phyloP scores from a whole-genome alignment of 2,797 vertebrate genomes.

The Yasuhikotakia modesta region DNA sequence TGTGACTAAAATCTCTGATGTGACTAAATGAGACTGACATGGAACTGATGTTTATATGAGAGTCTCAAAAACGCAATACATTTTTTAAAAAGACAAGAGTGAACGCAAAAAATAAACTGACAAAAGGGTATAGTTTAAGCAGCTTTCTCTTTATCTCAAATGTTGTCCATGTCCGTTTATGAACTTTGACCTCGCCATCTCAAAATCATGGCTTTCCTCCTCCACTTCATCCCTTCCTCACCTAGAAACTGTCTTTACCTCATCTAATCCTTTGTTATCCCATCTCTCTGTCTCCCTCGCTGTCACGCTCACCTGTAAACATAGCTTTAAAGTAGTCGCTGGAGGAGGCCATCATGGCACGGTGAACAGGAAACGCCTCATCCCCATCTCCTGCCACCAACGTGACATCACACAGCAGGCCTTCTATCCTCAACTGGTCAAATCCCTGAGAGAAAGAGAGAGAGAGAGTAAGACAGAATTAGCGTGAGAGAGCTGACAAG shows the following conservation, averaged over 20 bases:
- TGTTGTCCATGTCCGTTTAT: neutral
- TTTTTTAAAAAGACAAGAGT: neutral
- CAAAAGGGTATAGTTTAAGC: neutral
- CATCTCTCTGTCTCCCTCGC: neutral
- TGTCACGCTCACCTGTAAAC: slow-evolving; percentile 90
- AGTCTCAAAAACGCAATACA: neutral
- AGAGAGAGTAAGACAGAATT: slow-evolving; percentile 14
- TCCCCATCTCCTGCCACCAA: slow-evolving; percentile 94
- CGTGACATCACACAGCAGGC: slow-evolving; percentile 95
- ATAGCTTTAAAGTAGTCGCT: slow-evolving; percentile 99
- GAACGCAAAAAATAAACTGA: neutral
- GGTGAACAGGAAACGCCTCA: slow-evolving; percentile 94
- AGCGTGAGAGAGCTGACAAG: slow-evolving; percentile 1
- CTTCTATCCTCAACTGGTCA: slow-evolving; percentile 96
- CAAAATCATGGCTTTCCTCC: neutral
- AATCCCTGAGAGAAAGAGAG: slow-evolving; percentile 82
- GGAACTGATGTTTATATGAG: slow-evolving; percentile 25
- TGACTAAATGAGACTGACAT: slow-evolving; percentile 25
- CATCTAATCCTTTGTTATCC: slow-evolving; percentile 35
- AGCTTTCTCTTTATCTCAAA: neutral
- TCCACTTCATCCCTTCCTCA: slow-evolving; percentile 9
- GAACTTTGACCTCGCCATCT: slow-evolving; percentile 1
- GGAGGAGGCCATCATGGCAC: slow-evolving; percentile 99
- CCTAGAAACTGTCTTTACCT: slow-evolving; percentile 24
- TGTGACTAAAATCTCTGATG: neutral